A percentile compares a stretch with the other conserved stretches of the same genome.
phyloP scores from a whole-genome alignment of 2,888 invertebrate species.

The Cataglyphis livida region DNA sequence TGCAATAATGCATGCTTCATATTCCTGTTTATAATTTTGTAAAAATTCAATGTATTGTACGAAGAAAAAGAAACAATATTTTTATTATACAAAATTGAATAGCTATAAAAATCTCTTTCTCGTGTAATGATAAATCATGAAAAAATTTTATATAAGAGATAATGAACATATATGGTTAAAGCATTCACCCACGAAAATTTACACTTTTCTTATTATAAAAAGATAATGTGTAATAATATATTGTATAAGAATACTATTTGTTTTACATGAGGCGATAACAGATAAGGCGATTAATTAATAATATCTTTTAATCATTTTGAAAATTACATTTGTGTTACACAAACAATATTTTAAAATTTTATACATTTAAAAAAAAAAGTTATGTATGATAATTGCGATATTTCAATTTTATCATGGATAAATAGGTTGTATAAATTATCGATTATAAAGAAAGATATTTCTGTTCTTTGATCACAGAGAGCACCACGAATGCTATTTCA shows the following conservation, averaged over 20 bases:
- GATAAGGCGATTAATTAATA: not conserved
- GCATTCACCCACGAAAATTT: not conserved
- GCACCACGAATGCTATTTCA: constrained; percentile 2
- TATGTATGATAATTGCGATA: not conserved
- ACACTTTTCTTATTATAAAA: not conserved
- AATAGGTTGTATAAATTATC: constrained; percentile 2
- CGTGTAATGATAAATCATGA: not conserved
- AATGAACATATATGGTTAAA: not conserved
- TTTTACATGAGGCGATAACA: not conserved
- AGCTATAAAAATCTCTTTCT: not conserved
- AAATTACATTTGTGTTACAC: not conserved
- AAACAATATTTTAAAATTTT: not conserved
- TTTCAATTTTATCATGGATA: not conserved
- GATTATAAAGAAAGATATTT: not conserved
- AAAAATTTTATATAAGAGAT: not conserved
- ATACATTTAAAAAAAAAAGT: not conserved
- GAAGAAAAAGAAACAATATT: not conserved
- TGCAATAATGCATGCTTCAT: too few species aligned
- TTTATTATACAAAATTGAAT: not conserved
- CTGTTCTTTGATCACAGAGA: constrained; percentile 7
- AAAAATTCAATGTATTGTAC: too few species aligned
- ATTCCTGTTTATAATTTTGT: too few species aligned
- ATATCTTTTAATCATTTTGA: not conserved
- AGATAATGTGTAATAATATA: not conserved
- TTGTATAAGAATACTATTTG: too few species aligned